phyloP scores from a whole-genome alignment of 2,113 vertebrate genomes.

The Zapus hudsonius region DNA sequence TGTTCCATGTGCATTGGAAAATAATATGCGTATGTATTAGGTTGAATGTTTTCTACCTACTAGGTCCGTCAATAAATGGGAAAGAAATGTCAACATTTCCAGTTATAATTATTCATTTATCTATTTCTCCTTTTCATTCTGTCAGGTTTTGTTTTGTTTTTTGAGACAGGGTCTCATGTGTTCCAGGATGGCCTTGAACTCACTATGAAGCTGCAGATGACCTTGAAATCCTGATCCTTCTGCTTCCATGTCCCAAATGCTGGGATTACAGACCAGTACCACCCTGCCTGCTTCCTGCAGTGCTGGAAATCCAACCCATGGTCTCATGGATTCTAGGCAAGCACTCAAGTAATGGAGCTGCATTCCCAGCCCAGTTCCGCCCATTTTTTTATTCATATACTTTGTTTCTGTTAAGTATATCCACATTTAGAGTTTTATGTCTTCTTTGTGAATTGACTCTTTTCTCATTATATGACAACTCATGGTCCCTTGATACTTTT shows the following conservation, averaged over 20 bases:
- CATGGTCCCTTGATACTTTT: background rate
- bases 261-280: too few species aligned
- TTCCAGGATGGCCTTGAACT: too few species aligned
- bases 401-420: background rate
- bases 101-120: slow-evolving; percentile 12
- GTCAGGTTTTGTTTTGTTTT: too few species aligned
- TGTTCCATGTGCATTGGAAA: background rate
- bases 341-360: too few species aligned
- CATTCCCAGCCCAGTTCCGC: background rate
- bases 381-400: background rate
- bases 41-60: background rate
- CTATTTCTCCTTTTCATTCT: background rate
- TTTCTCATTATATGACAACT: background rate
- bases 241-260: too few species aligned
- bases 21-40: background rate
- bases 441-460: background rate
- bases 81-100: background rate
- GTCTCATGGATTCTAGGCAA: too few species aligned
- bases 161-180: too few species aligned
- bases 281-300: too few species aligned
- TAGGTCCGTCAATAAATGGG: background rate
- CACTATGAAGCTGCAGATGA: too few species aligned
- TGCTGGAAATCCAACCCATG: too few species aligned
- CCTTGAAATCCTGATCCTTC: too few species aligned
- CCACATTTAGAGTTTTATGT: background rate